These are phyloP conservation scores for Hippoglossus stenolepis DNA, from an alignment of 2,113 vertebrate species.

Conservation along the genomic window DNA sequence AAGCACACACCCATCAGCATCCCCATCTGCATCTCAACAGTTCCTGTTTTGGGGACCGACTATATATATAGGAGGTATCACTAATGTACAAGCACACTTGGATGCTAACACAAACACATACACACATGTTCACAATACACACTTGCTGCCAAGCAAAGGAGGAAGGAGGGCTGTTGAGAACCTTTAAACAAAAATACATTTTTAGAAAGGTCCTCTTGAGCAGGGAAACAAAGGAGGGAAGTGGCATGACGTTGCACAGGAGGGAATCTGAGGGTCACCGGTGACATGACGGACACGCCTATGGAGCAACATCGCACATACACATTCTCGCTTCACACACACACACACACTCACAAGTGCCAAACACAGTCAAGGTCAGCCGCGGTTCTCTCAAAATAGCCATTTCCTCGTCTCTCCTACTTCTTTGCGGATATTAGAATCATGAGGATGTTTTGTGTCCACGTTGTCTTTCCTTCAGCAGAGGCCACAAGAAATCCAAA, in stretches of 20 bases:
- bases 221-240: slow-evolving; percentile 90
- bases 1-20: slow-evolving; percentile 76
- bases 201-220: slow-evolving; percentile 87
- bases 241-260: slow-evolving; percentile 82
- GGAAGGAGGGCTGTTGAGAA: slow-evolving; percentile 85
- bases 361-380: slow-evolving; percentile 58
- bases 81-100: slow-evolving; percentile 52
- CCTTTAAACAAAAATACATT: slow-evolving; percentile 91
- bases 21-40: slow-evolving; percentile 79
- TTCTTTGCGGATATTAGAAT: slow-evolving; percentile 65
- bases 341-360: slow-evolving; percentile 32
- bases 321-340: slow-evolving; percentile 48
- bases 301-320: slow-evolving; percentile 69
- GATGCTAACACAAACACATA: slow-evolving; percentile 1
- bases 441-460: slow-evolving; percentile 62
- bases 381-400: slow-evolving; percentile 59
- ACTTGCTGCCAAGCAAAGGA: slow-evolving; percentile 61
- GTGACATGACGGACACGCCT: slow-evolving; percentile 79
- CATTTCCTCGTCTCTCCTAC: slow-evolving; percentile 47
- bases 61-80: slow-evolving; percentile 79
- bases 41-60: slow-evolving; percentile 81
- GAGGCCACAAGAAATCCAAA: slow-evolving; percentile 9
- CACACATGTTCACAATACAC: background rate
- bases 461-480: slow-evolving; percentile 25
- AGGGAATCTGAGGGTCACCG: slow-evolving; percentile 75